Conservation (phyloP, 2,113 vertebrate genomes). For the Thymallus thymallus region DNA sequence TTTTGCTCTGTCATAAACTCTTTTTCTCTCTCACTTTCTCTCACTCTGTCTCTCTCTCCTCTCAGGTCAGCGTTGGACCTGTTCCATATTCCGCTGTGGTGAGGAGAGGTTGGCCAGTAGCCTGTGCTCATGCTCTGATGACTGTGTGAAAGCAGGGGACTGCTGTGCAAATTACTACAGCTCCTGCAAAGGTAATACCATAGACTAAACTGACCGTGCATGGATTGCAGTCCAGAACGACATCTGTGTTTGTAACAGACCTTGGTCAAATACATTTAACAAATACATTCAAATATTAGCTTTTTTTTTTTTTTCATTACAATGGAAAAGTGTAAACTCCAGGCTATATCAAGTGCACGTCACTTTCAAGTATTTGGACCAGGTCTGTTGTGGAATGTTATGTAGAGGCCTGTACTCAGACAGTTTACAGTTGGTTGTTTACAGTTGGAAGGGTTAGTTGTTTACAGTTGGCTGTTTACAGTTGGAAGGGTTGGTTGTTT, state of each 20-base stretch:
- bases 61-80: slow-evolving; percentile 73
- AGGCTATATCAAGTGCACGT: too few species aligned
- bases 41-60: not conserved
- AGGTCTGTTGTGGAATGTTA: too few species aligned
- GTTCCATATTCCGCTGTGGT: slow-evolving; percentile 76
- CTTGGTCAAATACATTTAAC: too few species aligned
- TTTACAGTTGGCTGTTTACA: too few species aligned
- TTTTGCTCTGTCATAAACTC: not conserved
- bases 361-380: too few species aligned
- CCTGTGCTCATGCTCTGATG: slow-evolving; percentile 78
- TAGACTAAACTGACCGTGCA: not conserved
- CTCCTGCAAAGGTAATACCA: slow-evolving; percentile 73
- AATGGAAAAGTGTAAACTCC: too few species aligned
- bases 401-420: too few species aligned
- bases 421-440: too few species aligned
- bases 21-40: not conserved
- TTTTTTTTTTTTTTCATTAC: too few species aligned
- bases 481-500: not conserved
- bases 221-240: not conserved
- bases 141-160: slow-evolving; percentile 73
- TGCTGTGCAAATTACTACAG: slow-evolving; percentile 77
- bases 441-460: too few species aligned
- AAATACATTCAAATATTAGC: too few species aligned
- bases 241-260: not conserved
- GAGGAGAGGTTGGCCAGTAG: slow-evolving; percentile 67